Conservation (phyloP, 2,888 invertebrate species). For the Aleiodes leptofemur region DNA sequence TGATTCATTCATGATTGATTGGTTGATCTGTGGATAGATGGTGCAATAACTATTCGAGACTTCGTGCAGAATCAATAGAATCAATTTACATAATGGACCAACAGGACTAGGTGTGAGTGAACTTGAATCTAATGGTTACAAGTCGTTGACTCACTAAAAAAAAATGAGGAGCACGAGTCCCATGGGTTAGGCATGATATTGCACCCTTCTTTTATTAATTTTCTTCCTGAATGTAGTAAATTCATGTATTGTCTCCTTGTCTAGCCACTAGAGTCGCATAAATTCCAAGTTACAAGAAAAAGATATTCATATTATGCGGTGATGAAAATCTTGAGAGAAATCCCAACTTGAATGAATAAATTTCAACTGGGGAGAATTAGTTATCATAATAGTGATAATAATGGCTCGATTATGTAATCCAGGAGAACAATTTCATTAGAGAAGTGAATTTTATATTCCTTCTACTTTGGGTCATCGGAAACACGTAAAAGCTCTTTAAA, state of each 20-base stretch:
- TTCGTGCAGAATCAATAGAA: constrained; percentile 33
- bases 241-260: too few relatives aligned
- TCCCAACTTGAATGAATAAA: too few relatives aligned
- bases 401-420: constrained; percentile 10
- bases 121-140: not conserved
- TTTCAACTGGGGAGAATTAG: not conserved
- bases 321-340: too few relatives aligned
- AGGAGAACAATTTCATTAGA: constrained; percentile 21
- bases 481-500: too few relatives aligned
- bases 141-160: not conserved
- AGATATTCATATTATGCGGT: too few relatives aligned
- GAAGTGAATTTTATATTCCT: constrained; percentile 16
- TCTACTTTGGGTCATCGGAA: too few relatives aligned
- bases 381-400: not conserved
- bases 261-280: too few relatives aligned
- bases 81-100: constrained; percentile 40
- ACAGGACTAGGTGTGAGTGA: not conserved
- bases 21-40: not conserved
- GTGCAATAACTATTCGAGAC: constrained; percentile 36
- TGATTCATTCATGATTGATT: too few relatives aligned
- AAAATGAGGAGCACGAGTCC: not conserved
- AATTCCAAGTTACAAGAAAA: too few relatives aligned
- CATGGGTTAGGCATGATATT: too few relatives aligned
- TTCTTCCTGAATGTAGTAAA: too few relatives aligned
- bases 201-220: too few relatives aligned